These are phyloP conservation scores for Lycaena phlaeas DNA, from an alignment of 2,888 invertebrate genomes.

Conservation along the genomic window DNA sequence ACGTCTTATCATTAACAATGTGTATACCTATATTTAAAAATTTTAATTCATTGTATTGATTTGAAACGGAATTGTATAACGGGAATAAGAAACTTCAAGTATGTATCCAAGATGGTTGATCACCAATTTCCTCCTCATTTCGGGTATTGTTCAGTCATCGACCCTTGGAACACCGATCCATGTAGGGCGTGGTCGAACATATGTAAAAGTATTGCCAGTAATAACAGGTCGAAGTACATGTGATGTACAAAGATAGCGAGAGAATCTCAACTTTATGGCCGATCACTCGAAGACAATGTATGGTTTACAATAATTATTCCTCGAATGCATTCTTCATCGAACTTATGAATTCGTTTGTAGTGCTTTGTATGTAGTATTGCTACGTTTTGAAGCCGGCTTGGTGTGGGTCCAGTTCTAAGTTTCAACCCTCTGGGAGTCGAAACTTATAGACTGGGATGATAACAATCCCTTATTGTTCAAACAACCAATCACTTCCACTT, in stretches of 20 bases:
- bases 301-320: background rate
- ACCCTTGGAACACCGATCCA: constrained; percentile 34
- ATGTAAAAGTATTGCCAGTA: constrained; percentile 33
- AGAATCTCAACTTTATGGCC: background rate
- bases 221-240: constrained; percentile 31
- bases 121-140: constrained; percentile 25
- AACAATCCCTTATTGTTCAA: too few relatives aligned
- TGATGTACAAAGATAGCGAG: constrained; percentile 10
- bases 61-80: background rate
- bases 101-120: constrained; percentile 9
- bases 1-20: too few relatives aligned
- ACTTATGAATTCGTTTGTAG: too few relatives aligned
- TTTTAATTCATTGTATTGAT: too few relatives aligned
- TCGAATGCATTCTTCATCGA: too few relatives aligned
- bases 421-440: too few relatives aligned
- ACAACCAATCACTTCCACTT: too few relatives aligned
- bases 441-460: too few relatives aligned
- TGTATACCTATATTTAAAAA: too few relatives aligned
- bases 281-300: background rate
- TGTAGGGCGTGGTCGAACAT: constrained; percentile 33
- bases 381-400: too few relatives aligned
- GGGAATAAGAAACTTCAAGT: background rate
- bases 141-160: constrained; percentile 24
- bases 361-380: too few relatives aligned
- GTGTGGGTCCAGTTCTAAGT: too few relatives aligned